A percentile compares a stretch with the other conserved stretches of the same genome.
Evolutionary conservation across 2,113 vertebrate species (phyloP).

Genomic region (Nycticebus coucang): DNA sequence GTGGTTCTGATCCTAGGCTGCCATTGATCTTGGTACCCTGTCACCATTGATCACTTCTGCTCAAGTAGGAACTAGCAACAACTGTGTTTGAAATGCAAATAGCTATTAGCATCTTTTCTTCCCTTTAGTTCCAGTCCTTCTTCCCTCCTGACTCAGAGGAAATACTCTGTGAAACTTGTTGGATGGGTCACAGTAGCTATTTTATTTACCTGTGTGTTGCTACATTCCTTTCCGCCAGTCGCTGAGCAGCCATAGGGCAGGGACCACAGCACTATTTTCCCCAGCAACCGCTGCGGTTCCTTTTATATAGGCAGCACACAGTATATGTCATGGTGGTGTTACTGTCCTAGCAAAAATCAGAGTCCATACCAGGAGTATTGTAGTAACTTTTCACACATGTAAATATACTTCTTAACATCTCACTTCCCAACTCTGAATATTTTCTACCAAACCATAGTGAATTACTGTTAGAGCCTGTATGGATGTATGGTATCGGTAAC

Average conservation of each 20-base stretch:
- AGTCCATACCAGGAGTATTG: background rate
- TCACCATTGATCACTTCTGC: background rate
- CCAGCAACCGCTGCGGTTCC: background rate
- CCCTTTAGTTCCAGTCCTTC: background rate
- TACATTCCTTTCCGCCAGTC: accelerated
- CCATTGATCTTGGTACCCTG: background rate
- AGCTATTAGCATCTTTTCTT: background rate
- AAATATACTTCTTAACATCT: background rate
- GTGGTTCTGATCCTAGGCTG: background rate
- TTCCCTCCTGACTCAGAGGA: background rate
- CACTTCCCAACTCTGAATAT: background rate
- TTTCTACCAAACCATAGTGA: background rate
- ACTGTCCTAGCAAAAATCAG: background rate
- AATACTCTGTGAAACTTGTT: background rate
- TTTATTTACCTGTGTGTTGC: background rate
- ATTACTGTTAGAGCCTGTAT: background rate
- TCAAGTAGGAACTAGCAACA: background rate
- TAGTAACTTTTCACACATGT: background rate
- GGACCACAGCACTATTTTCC: accelerated
- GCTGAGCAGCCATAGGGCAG: too few species aligned
- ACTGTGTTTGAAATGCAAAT: background rate
- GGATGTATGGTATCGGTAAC: background rate
- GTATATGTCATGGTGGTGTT: background rate
- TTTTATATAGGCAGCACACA: background rate
- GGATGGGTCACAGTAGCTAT: background rate